Conservation (phyloP, 2,797 vertebrate genomes). For the Novumbra hubbsi region DNA sequence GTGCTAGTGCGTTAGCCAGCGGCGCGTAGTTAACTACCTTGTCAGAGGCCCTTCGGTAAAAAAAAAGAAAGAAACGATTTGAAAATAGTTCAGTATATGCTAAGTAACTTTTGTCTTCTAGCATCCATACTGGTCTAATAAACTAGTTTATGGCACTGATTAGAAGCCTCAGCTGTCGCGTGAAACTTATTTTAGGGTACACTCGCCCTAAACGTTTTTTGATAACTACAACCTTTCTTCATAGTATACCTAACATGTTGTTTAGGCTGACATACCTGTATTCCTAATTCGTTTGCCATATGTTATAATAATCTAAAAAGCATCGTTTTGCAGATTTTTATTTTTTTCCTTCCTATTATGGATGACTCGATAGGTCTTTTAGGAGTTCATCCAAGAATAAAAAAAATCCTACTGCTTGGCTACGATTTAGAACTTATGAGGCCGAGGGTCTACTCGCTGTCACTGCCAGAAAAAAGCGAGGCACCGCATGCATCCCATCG, state of each 20-base stretch:
- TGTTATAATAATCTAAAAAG: too few species aligned
- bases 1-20: not conserved
- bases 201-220: not conserved
- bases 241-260: too few species aligned
- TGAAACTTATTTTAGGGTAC: not conserved
- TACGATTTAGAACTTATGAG: not conserved
- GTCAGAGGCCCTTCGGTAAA: not conserved
- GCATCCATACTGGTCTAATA: constrained; percentile 6
- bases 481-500: not conserved
- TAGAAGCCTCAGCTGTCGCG: not conserved
- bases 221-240: not conserved
- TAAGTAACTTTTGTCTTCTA: constrained; percentile 14
- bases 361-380: not conserved
- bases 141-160: not conserved
- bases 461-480: not conserved
- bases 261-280: too few species aligned
- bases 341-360: not conserved
- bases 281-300: not conserved
- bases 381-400: not conserved
- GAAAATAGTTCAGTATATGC: constrained; percentile 32
- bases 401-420: not conserved
- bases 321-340: too few species aligned
- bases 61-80: not conserved
- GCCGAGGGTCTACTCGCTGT: not conserved
- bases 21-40: not conserved